Evolutionary conservation across 2,113 vertebrate genomes (phyloP), one percentile per base, ranked within the genome.

Genomic region (Neotragus pygmaeus): DNA sequence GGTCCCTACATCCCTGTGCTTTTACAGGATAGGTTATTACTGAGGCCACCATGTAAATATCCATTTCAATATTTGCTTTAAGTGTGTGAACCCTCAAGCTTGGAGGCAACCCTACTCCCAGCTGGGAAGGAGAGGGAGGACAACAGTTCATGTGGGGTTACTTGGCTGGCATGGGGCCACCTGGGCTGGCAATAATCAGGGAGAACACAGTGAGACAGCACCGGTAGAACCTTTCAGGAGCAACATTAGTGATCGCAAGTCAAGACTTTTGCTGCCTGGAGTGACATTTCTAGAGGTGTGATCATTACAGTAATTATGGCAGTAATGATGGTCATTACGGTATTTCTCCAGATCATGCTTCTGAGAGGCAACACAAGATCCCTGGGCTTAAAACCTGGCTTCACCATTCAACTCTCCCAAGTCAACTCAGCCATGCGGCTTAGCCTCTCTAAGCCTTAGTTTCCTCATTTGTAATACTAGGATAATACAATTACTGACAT

Each of bases 261-360:
- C 84, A 96, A 92, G 58, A 94, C 19, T 94, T 95, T 28, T 45
- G 73, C 81, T 78, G 66, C 55, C 80, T 58, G 30, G 30, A 96
- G 83, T 84, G 33, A 90, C 39, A 14, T 73, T 95, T 94, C 33
- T 45, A 95, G 57, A 39, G 15, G 2, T 39, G 45, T 47, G 60
- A 92, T 66, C 7, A 10, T 27, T 55, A 82, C 51, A 55, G 51
- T 83, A 55, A 83, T 83, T 55, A 83, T 23, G 12, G 88, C 23
- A 62, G 16, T 66, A 90, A 89, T 51, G 64, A 88, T 64, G 85
- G 33, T 88, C 88, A 62, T 66, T 33, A 82, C 6, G 55, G 23
- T 75, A 45, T 88, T 92, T 89, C 85, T 95, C 53, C 15, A 83
- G 75, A 78, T 36, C 13, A 3, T 27, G 43, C 49, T 89, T 85